Evolutionary conservation across 2,797 vertebrate species (phyloP).

Genomic region (Falco columbarius): DNA sequence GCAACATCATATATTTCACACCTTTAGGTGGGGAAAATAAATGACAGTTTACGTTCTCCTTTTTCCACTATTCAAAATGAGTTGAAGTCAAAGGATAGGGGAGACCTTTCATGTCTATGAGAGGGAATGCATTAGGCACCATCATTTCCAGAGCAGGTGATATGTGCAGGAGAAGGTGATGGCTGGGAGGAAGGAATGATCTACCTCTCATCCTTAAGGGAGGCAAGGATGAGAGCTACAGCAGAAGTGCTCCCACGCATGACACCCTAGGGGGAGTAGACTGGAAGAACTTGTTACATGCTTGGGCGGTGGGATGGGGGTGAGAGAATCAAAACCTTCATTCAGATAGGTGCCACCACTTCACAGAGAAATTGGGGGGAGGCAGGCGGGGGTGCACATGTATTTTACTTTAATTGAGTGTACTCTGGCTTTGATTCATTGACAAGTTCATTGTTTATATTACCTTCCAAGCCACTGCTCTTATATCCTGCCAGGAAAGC

Average conservation of each 20-base stretch:
- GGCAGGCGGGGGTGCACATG: not conserved
- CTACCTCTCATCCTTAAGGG: not conserved
- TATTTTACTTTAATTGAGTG: not conserved
- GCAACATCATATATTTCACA: not conserved
- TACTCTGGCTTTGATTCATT: not conserved
- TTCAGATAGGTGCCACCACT: not conserved
- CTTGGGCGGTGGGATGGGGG: not conserved
- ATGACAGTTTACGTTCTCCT: not conserved
- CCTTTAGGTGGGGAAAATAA: not conserved
- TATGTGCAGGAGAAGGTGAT: not conserved
- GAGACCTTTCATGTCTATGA: not conserved
- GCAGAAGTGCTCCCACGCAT: not conserved
- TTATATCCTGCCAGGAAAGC: not conserved
- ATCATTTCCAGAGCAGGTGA: not conserved
- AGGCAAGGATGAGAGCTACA: not conserved
- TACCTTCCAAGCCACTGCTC: not conserved
- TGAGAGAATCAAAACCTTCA: not conserved
- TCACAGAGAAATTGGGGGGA: not conserved
- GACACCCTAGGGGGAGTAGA: not conserved
- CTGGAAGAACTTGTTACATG: not conserved
- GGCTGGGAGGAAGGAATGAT: not conserved
- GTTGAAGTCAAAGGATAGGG: not conserved
- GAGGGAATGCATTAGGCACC: not conserved
- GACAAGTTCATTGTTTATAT: not conserved
- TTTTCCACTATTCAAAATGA: not conserved